A percentile compares a stretch with the other conserved stretches of the same genome.
Conservation (phyloP, 2,113 vertebrate species). For the Alethe castanea region DNA sequence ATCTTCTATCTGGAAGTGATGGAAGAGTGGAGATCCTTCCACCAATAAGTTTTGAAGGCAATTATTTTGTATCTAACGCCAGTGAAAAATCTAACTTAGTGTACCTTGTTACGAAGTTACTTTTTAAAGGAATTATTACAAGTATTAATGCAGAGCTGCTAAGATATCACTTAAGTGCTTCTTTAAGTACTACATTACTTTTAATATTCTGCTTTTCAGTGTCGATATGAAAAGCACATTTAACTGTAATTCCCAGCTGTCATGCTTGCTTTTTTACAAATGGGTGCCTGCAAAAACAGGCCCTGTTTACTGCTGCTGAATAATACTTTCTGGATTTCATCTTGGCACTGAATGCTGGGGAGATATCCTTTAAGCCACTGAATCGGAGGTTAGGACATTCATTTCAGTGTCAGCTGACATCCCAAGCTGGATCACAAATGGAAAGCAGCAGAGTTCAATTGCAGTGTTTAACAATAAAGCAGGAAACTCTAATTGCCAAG, state of each 20-base stretch:
- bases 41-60: neutral
- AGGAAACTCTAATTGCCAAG: slow-evolving; percentile 43
- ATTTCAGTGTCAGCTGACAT: slow-evolving; percentile 43
- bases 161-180: neutral
- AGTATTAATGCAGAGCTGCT: neutral
- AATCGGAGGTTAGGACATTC: slow-evolving; percentile 17
- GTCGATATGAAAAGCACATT: neutral
- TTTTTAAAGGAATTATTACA: neutral
- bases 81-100: neutral
- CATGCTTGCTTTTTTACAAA: neutral
- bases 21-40: neutral
- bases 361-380: slow-evolving; percentile 39
- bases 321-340: slow-evolving; percentile 33
- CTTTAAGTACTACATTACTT: neutral
- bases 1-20: neutral
- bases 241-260: neutral
- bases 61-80: neutral
- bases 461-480: slow-evolving; percentile 38
- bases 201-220: neutral
- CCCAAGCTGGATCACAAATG: slow-evolving; percentile 44
- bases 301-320: slow-evolving; percentile 28
- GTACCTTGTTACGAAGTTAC: neutral
- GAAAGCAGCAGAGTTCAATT: slow-evolving; percentile 27
- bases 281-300: slow-evolving; percentile 17
- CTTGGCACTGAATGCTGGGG: slow-evolving; percentile 20